Evolutionary conservation across 2,888 invertebrate genomes (phyloP), one percentile per base, ranked within the genome.

Genomic region (Epinotia bilunana): DNA sequence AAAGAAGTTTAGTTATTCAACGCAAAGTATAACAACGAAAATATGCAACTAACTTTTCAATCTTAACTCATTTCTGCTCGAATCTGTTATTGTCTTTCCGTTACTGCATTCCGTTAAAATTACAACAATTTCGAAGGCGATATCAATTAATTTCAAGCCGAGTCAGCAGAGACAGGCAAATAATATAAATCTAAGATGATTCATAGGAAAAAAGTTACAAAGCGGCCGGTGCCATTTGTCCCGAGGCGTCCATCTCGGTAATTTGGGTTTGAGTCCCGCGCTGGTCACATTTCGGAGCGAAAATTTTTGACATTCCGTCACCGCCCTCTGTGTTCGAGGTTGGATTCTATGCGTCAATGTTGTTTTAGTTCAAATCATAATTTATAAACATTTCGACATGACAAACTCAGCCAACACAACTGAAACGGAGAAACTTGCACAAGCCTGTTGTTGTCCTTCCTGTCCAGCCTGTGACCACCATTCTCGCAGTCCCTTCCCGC

Each of bases 291-390:
- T 87, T 86, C 79, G 80, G 79, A 83, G 86, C 85, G 81, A 87
- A 74, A 89, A 89, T 91, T 91, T 92, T 92, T 92, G 91, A 91
- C 91, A 92, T 93, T 90, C 91, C 91, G 88, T 89, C 89, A 88
- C 88, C 90, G 89, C 91, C 91, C 87, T 87, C 83, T 39, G 78
- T 82, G 77, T 74, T 67, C 76, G 79, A 43, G 75, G 63, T 73
- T 12, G 85, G 86, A 20, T 86, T 82, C 89, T 85, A 91, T 90
- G 86, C 71, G 9, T 23, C 13, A 18, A 39, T 13, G 3, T 11
- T 57, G 55, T 13, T 33, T 39, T 11, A 57, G 12, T 57, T 20
- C 11, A 20, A 57, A 57, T 57, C 18, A 57, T 20, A n/a, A 55
- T 9, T 18, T 18, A 9, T 5, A 20, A 18, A 11, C 11, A 57